phyloP scores from a whole-genome alignment of 2,113 vertebrate genomes.

The Pelecanus crispus region DNA sequence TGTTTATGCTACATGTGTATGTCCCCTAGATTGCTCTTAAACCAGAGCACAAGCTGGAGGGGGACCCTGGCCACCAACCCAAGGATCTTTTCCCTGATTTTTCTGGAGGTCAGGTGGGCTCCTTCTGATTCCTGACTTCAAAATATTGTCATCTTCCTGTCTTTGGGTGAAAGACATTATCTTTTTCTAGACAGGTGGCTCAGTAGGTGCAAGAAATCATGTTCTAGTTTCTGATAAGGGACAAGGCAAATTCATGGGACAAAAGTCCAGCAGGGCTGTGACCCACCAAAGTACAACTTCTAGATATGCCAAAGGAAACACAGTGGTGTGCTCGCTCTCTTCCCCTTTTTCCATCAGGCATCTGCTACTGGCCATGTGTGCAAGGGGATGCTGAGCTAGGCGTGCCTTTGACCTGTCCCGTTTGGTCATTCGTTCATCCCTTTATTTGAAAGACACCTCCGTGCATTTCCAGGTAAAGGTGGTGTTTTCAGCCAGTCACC shows the following conservation, averaged over 20 bases:
- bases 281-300: neutral
- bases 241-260: neutral
- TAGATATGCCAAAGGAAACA: neutral
- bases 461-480: neutral
- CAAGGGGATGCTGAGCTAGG: neutral
- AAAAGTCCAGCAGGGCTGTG: neutral
- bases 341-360: neutral
- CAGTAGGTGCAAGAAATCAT: neutral
- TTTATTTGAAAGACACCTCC: neutral
- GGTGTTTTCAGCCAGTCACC: neutral
- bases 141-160: neutral
- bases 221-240: neutral
- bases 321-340: neutral
- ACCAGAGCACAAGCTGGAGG: neutral
- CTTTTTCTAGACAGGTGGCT: neutral
- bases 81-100: neutral
- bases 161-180: neutral
- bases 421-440: neutral
- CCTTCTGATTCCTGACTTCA: neutral
- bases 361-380: neutral
- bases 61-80: neutral
- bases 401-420: neutral
- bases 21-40: neutral
- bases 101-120: neutral
- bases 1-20: fast-evolving